These are phyloP conservation scores for Echinops telfairi DNA, from an alignment of 2,113 vertebrate species.

Conservation along the genomic window DNA sequence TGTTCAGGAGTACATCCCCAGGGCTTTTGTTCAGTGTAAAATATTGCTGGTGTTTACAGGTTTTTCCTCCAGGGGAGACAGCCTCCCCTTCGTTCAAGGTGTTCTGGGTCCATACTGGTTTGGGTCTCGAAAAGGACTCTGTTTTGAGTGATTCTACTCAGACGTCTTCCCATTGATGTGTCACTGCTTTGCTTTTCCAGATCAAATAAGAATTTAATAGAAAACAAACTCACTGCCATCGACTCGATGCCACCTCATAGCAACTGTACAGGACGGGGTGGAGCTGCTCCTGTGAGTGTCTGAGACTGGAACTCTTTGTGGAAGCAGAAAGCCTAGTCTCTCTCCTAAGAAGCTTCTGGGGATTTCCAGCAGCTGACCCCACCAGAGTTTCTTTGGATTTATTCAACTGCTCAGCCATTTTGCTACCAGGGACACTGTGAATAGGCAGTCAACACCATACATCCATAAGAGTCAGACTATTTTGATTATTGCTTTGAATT, in stretches of 20 bases:
- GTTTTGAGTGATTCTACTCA: background rate
- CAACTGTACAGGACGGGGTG: no score
- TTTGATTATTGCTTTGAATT: background rate
- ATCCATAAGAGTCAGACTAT: background rate
- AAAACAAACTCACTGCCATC: no score
- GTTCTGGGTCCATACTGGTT: background rate
- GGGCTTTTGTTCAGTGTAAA: background rate
- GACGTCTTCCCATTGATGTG: background rate
- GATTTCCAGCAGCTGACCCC: no score
- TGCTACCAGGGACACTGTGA: background rate
- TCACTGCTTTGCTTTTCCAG: background rate
- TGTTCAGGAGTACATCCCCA: background rate
- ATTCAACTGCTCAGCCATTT: background rate
- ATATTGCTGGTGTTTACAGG: background rate
- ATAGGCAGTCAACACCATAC: background rate
- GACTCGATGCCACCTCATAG: no score
- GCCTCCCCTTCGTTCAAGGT: background rate
- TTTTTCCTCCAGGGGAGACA: background rate
- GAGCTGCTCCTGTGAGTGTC: no score
- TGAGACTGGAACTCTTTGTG: no score
- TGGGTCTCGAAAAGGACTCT: background rate
- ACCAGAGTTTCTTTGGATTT: no score
- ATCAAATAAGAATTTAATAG: background rate
- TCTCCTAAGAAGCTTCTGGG: no score
- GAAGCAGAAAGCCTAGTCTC: no score